A percentile compares a stretch with the other conserved stretches of the same genome.
Conservation (phyloP, 2,888 invertebrate genomes). For the Glyphotaelius pellucidus region DNA sequence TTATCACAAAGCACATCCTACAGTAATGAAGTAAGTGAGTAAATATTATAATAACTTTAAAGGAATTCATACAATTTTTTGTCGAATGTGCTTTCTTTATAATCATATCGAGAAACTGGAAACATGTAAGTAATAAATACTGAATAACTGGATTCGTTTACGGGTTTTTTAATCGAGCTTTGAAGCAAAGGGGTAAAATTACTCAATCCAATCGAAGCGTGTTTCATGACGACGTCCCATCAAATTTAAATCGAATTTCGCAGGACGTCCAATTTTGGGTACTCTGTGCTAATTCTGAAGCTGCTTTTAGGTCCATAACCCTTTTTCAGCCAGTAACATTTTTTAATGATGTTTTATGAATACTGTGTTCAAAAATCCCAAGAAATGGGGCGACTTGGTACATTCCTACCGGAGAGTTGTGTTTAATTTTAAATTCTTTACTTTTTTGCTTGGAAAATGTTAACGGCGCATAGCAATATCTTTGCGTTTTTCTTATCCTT, state of each 20-base stretch:
- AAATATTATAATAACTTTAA: no score
- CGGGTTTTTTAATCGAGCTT: neutral
- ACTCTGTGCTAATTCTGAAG: neutral
- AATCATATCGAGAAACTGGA: neutral
- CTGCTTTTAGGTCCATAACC: neutral
- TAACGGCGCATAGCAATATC: no score
- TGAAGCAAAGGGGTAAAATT: neutral
- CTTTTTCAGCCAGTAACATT: neutral
- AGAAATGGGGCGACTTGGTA: no score
- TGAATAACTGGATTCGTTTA: neutral
- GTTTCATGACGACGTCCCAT: neutral
- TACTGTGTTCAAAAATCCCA: no score
- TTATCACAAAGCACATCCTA: neutral
- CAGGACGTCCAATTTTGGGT: neutral
- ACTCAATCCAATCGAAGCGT: neutral
- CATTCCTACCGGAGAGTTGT: no score
- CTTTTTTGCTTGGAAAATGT: no score
- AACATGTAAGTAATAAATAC: neutral
- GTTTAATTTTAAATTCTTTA: no score
- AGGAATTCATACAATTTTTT: neutral
- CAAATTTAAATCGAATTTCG: neutral
- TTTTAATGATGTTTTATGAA: no score
- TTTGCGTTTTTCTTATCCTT: no score
- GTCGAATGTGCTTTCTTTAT: neutral
- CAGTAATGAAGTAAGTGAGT: neutral